These are phyloP conservation scores for Steinernema khuongi DNA, from an alignment of 1,140 invertebrate genomes.

Conservation along the genomic window DNA sequence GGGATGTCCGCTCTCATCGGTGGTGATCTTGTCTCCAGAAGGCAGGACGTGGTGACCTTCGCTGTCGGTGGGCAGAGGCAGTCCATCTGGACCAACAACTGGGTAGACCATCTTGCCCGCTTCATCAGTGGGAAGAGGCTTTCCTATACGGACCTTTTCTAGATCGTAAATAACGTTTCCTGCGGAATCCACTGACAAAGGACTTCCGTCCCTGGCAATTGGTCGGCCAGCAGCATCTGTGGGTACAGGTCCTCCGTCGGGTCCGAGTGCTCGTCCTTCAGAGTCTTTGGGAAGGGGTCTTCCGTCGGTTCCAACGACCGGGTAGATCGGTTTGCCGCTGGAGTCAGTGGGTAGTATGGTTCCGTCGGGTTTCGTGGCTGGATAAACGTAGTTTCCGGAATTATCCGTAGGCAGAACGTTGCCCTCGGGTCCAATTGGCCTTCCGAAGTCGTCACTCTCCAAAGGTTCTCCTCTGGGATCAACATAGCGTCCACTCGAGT, in stretches of 20 bases:
- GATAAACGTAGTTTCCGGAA: conserved; percentile 15
- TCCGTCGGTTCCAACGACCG: conserved; percentile 29
- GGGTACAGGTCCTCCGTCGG: conserved; percentile 13
- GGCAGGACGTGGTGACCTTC: background rate
- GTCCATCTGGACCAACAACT: conserved; percentile 13
- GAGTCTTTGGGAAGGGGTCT: conserved; percentile 13
- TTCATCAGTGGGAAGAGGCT: conserved; percentile 25
- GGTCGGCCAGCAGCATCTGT: conserved; percentile 31
- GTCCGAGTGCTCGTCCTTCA: background rate
- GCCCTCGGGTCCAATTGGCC: conserved; percentile 19
- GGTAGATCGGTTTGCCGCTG: conserved; percentile 18
- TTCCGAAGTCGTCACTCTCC: conserved; percentile 25
- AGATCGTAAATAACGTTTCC: conserved; percentile 20
- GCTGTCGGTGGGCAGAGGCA: background rate
- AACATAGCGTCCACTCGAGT: conserved; percentile 20
- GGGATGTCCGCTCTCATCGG: conserved; percentile 19
- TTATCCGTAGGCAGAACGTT: conserved; percentile 17
- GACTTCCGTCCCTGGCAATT: background rate
- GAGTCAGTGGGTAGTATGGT: background rate
- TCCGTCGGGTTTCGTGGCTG: conserved; percentile 12
- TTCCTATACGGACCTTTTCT: background rate
- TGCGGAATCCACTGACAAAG: conserved; percentile 24
- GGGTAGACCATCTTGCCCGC: conserved; percentile 24
- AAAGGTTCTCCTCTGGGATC: conserved; percentile 1
- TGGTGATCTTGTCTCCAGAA: conserved; percentile 15